Conservation (phyloP, 1,140 invertebrate species). For the Orchestia grillus region DNA sequence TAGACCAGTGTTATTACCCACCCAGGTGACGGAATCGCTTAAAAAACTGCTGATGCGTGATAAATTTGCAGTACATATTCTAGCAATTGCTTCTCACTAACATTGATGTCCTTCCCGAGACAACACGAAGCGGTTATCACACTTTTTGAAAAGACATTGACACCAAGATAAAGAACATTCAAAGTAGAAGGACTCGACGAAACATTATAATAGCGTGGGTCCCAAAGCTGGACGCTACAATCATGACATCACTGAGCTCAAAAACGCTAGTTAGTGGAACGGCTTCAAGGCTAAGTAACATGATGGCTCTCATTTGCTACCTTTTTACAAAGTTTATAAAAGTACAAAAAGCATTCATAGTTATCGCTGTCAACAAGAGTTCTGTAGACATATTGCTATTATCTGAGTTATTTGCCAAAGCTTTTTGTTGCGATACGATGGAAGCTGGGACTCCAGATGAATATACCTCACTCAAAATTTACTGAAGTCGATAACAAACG, state of each 20-base stretch:
- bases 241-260: slow-evolving; percentile 4
- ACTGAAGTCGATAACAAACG: not conserved
- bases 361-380: not conserved
- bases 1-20: not conserved
- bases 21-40: not conserved
- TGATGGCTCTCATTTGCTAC: not conserved
- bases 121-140: not conserved
- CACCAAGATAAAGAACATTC: not conserved
- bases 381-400: not conserved
- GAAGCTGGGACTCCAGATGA: not conserved
- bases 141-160: not conserved
- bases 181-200: not conserved
- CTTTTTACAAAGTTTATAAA: slow-evolving; percentile 52
- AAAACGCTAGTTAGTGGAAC: slow-evolving; percentile 36
- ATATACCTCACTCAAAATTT: not conserved
- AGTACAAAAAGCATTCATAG: slow-evolving; percentile 46
- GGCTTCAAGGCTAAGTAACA: slow-evolving; percentile 37
- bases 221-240: slow-evolving; percentile 20
- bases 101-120: not conserved
- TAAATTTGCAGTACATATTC: not conserved
- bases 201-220: not conserved
- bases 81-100: not conserved
- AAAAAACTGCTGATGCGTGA: not conserved
- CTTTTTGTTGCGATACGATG: not conserved
- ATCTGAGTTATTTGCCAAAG: not conserved